Conservation (phyloP, 2,113 vertebrate species). For the Nipponia nippon region DNA sequence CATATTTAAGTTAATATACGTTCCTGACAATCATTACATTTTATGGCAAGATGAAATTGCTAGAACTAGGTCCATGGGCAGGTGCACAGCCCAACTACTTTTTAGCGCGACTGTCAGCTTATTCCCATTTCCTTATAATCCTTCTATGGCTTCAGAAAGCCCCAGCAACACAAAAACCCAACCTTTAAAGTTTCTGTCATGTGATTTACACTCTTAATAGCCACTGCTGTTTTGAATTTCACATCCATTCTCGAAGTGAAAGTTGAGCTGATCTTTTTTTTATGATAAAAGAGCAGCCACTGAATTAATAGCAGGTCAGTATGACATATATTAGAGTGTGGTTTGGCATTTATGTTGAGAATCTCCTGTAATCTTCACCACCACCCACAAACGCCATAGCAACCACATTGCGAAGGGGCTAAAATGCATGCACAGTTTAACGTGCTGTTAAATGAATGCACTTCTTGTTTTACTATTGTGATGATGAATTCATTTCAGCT, state of each 20-base stretch:
- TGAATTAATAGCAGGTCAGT: slow-evolving; percentile 33
- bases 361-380: slow-evolving; percentile 25
- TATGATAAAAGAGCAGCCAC: slow-evolving; percentile 29
- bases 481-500: slow-evolving; percentile 42
- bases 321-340: background rate
- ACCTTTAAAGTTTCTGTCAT: background rate
- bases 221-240: background rate
- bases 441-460: slow-evolving; percentile 30
- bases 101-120: background rate
- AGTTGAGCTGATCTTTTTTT: background rate
- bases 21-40: background rate
- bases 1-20: background rate
- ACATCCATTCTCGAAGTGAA: slow-evolving; percentile 3
- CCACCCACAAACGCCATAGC: slow-evolving; percentile 46
- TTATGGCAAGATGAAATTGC: background rate
- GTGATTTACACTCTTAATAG: background rate
- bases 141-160: background rate
- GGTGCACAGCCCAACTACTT: background rate
- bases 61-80: background rate
- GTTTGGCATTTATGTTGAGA: slow-evolving; percentile 50
- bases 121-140: background rate
- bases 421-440: background rate
- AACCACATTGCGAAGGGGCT: slow-evolving; percentile 25
- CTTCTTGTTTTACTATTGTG: slow-evolving; percentile 43
- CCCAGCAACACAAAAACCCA: background rate